These are phyloP conservation scores for Cuculus canorus DNA, from an alignment of 2,797 vertebrate species.

Conservation along the genomic window DNA sequence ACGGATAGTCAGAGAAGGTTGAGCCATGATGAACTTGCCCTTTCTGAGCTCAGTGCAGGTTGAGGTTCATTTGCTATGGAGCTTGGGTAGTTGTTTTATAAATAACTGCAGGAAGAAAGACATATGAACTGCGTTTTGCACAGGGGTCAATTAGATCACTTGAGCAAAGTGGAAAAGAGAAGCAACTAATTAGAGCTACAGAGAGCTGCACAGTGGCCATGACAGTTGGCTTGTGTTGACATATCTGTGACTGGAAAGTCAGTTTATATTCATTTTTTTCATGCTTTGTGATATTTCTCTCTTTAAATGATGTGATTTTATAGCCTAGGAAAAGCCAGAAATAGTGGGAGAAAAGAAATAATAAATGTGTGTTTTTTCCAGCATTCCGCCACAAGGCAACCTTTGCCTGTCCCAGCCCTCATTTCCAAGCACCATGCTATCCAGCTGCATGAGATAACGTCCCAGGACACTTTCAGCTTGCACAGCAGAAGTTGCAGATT, in stretches of 20 bases:
- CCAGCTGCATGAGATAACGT: neutral
- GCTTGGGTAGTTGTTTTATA: slow-evolving; percentile 2
- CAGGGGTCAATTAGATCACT: neutral
- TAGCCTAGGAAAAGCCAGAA: neutral
- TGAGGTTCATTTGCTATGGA: neutral
- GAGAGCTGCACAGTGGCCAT: neutral
- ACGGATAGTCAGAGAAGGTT: neutral
- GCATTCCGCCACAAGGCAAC: neutral
- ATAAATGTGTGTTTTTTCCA: neutral
- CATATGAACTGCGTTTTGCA: neutral
- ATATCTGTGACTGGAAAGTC: slow-evolving; percentile 54
- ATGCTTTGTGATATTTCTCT: slow-evolving; percentile 3
- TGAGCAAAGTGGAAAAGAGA: slow-evolving; percentile 3
- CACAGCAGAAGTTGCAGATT: neutral
- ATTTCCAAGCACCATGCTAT: neutral
- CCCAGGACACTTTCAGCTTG: neutral
- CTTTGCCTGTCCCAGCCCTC: neutral
- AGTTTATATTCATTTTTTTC: slow-evolving; percentile 22
- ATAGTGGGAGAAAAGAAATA: neutral
- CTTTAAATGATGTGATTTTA: slow-evolving; percentile 27
- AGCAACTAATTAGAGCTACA: neutral
- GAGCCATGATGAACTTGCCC: neutral
- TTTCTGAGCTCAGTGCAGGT: neutral
- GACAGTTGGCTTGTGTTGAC: slow-evolving; percentile 38
- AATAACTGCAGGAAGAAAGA: neutral